These are phyloP conservation scores for Anneissia japonica DNA, from an alignment of 35 echinoderm and acorn worm species.

Conservation along the genomic window DNA sequence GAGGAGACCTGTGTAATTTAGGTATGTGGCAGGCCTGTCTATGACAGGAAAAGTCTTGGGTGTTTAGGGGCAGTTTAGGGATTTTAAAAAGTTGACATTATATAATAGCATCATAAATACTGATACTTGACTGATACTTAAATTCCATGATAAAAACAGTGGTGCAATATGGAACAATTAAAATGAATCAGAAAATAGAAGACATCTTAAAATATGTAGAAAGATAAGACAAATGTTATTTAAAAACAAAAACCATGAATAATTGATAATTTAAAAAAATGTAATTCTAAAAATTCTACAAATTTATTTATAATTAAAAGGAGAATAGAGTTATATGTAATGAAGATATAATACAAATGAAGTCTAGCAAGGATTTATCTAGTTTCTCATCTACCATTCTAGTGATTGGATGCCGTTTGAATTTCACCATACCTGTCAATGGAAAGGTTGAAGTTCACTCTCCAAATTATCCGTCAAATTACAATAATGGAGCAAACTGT, in stretches of 20 bases:
- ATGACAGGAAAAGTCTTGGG: too few species aligned
- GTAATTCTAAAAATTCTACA: neutral
- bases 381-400: neutral
- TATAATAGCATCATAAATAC: too few species aligned
- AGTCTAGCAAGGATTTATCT: neutral
- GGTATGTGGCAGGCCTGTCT: too few species aligned
- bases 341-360: neutral
- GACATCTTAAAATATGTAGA: neutral
- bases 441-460: conserved; percentile 57
- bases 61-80: too few species aligned
- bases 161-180: too few species aligned
- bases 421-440: conserved; percentile 63
- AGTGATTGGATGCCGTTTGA: conserved; percentile 80
- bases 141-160: too few species aligned
- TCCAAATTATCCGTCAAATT: conserved; percentile 84
- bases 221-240: neutral
- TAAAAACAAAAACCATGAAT: too few species aligned
- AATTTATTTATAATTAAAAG: neutral
- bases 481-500: conserved; percentile 75
- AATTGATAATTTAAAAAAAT: neutral
- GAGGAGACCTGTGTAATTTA: conserved; percentile 40
- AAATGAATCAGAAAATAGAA: too few species aligned
- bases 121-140: too few species aligned
- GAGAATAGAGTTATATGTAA: neutral
- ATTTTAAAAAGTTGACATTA: too few species aligned